These are phyloP conservation scores for Bufo bufo DNA, from an alignment of 2,113 vertebrate genomes.

Conservation along the genomic window DNA sequence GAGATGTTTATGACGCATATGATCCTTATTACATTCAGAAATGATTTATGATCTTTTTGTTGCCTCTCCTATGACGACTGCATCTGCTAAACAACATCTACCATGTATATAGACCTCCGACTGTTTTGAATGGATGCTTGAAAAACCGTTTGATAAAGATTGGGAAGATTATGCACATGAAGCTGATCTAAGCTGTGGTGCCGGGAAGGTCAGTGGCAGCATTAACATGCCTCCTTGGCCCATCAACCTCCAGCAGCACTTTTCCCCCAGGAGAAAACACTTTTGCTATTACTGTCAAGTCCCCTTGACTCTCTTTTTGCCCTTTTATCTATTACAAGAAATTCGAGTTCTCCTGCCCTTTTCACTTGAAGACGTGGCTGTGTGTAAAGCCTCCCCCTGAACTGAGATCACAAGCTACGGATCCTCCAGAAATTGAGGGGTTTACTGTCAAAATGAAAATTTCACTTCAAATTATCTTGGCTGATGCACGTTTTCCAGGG, in stretches of 20 bases:
- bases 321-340: constrained; percentile 99
- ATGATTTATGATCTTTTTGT: too few relatives aligned
- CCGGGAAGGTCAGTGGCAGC: constrained; percentile 79
- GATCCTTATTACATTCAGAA: too few relatives aligned
- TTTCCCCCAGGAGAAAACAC: constrained; percentile 88
- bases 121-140: too few relatives aligned
- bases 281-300: constrained; percentile 99
- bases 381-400: constrained; percentile 82
- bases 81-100: too few relatives aligned
- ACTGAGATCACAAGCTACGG: constrained; percentile 74
- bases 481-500: constrained; percentile 85
- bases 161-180: constrained; percentile 73
- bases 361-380: constrained; percentile 93
- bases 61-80: too few relatives aligned
- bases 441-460: constrained; percentile 95
- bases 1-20: too few relatives aligned
- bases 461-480: constrained; percentile 93
- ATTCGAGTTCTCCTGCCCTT: constrained; percentile 98
- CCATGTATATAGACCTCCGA: too few relatives aligned
- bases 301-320: constrained; percentile 98
- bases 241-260: constrained; percentile 70
- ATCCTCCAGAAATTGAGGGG: constrained; percentile 89
- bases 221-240: constrained; percentile 93
- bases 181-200: constrained; percentile 69
- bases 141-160: too few relatives aligned